A percentile compares a stretch with the other conserved stretches of the same genome.
Evolutionary conservation across 2,113 vertebrate genomes (phyloP).

Genomic region (Spheniscus mendiculus): DNA sequence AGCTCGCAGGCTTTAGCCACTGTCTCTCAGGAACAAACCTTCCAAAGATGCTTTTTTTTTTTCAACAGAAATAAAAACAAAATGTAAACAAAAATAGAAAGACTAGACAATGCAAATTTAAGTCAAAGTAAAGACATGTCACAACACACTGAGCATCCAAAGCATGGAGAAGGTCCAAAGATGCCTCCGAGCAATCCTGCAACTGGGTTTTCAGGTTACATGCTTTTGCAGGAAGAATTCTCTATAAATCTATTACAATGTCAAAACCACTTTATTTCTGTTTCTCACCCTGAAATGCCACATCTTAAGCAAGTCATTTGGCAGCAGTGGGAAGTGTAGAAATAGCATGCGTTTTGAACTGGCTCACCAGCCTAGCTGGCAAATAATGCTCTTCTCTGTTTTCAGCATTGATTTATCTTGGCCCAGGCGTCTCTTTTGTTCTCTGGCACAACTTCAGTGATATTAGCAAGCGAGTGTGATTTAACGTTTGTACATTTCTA

Average conservation of each 20-base stretch:
- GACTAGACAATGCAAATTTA: neutral
- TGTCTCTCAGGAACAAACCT: neutral
- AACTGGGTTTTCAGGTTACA: neutral
- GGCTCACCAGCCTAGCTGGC: neutral
- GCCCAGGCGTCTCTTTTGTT: neutral
- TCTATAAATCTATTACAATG: neutral
- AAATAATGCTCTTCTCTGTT: neutral
- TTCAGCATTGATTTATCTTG: slow-evolving; percentile 7
- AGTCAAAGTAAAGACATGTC: neutral
- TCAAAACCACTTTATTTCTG: neutral
- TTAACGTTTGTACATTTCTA: neutral
- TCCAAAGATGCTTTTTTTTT: neutral
- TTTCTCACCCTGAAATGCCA: neutral
- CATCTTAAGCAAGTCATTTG: slow-evolving; percentile 24
- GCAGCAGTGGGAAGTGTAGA: neutral
- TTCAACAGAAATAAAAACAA: neutral
- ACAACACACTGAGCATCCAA: neutral
- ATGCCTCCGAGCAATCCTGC: neutral
- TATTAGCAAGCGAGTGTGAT: fast-evolving
- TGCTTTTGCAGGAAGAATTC: neutral
- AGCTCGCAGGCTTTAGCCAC: neutral
- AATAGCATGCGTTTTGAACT: neutral
- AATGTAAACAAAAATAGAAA: neutral
- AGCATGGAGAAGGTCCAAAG: neutral
- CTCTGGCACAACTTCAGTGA: neutral